phyloP scores from a whole-genome alignment of 2,888 invertebrate species.

The Cheilosia vulpina region DNA sequence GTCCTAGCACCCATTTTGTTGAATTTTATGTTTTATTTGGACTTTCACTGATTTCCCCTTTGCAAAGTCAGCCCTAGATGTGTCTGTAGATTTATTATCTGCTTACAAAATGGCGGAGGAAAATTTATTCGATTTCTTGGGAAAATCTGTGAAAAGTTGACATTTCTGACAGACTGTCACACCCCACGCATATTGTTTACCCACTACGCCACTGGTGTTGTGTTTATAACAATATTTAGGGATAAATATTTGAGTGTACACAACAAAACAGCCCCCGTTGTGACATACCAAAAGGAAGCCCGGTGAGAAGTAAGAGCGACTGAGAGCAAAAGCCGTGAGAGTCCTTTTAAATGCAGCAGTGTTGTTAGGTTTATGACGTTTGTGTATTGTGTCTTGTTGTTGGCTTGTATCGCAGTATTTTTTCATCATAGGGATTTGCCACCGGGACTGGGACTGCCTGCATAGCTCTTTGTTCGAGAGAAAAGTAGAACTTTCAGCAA shows the following conservation, averaged over 20 bases:
- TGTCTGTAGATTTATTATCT: conserved; percentile 31
- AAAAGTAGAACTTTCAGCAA: too few species aligned
- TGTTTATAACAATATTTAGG: conserved; percentile 82
- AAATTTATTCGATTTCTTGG: conserved; percentile 16
- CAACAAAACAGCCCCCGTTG: conserved; percentile 74
- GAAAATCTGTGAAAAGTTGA: conserved; percentile 30
- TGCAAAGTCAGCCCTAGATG: not conserved
- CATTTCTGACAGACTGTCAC: conserved; percentile 3
- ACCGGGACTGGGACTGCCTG: not conserved
- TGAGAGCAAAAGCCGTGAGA: conserved; percentile 76
- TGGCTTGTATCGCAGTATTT: conserved; percentile 80
- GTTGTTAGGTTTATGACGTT: conserved; percentile 44
- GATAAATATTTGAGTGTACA: conserved; percentile 77
- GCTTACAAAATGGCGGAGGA: conserved; percentile 65
- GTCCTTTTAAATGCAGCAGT: conserved; percentile 59
- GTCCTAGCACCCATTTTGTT: conserved; percentile 71
- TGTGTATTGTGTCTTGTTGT: conserved; percentile 73
- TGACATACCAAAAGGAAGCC: not conserved
- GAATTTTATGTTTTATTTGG: conserved; percentile 37
- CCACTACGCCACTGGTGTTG: conserved; percentile 79
- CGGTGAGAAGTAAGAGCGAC: conserved; percentile 76
- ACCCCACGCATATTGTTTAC: conserved; percentile 57
- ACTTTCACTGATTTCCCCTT: conserved; percentile 65
- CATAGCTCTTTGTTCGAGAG: too few species aligned
- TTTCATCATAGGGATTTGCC: not conserved